Evolutionary conservation across 2,888 invertebrate species (phyloP).

Genomic region (Anticlea derivata): DNA sequence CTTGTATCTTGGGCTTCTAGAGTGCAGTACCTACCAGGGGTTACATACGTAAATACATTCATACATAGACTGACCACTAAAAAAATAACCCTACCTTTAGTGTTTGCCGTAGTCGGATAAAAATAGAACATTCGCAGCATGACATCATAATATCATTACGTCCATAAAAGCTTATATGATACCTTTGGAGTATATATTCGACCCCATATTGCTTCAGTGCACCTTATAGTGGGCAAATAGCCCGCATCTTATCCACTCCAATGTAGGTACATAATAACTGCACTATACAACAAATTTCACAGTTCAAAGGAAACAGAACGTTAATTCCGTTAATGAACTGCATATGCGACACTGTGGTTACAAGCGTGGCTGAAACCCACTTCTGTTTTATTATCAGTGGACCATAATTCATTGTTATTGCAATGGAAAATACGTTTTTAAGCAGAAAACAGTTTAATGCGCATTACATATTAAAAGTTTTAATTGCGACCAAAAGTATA

Average conservation of each 20-base stretch:
- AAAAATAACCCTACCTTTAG: too few species aligned
- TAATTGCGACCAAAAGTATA: background rate
- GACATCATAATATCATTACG: too few species aligned
- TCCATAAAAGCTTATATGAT: too few species aligned
- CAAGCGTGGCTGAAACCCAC: conserved; percentile 37
- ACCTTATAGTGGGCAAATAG: conserved; percentile 11
- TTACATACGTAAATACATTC: too few species aligned
- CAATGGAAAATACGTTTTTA: conserved; percentile 24
- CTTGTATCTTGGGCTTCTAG: too few species aligned
- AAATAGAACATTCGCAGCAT: too few species aligned
- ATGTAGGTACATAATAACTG: conserved; percentile 11
- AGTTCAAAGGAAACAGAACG: conserved; percentile 36
- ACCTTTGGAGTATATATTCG: too few species aligned
- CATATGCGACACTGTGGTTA: conserved; percentile 36
- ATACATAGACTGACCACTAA: too few species aligned
- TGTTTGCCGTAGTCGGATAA: too few species aligned
- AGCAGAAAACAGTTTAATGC: background rate
- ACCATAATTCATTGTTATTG: conserved; percentile 42
- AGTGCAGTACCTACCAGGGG: too few species aligned
- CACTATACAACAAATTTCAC: conserved; percentile 21
- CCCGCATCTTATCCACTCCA: conserved; percentile 28
- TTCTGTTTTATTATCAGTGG: conserved; percentile 43
- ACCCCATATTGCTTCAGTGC: conserved; percentile 1
- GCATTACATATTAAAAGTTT: background rate
- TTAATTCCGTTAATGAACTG: conserved; percentile 50